These are phyloP conservation scores for Amphipoea oculea DNA, from an alignment of 2,888 invertebrate species.

Conservation along the genomic window DNA sequence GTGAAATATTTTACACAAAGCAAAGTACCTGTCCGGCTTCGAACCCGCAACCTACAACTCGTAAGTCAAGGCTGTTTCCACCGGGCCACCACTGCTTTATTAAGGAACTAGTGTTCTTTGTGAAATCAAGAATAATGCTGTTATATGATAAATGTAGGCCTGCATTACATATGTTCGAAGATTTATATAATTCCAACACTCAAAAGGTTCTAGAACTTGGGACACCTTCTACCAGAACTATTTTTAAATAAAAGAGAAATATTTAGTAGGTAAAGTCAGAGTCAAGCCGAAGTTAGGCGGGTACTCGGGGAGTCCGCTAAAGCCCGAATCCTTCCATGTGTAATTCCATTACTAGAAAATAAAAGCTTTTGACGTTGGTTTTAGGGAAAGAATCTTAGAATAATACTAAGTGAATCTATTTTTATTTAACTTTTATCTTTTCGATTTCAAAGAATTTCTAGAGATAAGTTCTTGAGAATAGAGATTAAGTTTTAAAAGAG, in stretches of 20 bases:
- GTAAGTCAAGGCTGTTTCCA: not conserved
- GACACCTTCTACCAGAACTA: conserved; percentile 30
- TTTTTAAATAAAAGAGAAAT: conserved; percentile 54
- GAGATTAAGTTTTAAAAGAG: conserved; percentile 8
- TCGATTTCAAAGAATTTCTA: conserved; percentile 1
- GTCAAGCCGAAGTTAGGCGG: conserved; percentile 42
- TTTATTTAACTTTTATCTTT: conserved; percentile 16
- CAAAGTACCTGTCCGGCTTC: not conserved
- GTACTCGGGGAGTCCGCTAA: conserved; percentile 11
- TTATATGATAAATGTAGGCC: not conserved
- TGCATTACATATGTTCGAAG: not conserved
- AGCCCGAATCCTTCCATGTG: conserved; percentile 24
- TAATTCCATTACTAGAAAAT: conserved; percentile 35
- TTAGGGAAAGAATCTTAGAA: conserved; percentile 19
- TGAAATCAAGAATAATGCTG: not conserved
- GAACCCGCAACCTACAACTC: not conserved
- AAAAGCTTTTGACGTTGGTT: conserved; percentile 29
- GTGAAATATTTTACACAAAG: too few relatives aligned
- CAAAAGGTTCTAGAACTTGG: conserved; percentile 21
- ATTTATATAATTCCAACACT: not conserved
- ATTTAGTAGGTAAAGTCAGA: conserved; percentile 48
- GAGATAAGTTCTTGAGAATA: not conserved
- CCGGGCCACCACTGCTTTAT: not conserved
- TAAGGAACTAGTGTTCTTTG: not conserved
- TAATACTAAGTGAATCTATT: conserved; percentile 24